These are phyloP conservation scores for Dicaeum eximium DNA, from an alignment of 2,113 vertebrate genomes.

Conservation along the genomic window DNA sequence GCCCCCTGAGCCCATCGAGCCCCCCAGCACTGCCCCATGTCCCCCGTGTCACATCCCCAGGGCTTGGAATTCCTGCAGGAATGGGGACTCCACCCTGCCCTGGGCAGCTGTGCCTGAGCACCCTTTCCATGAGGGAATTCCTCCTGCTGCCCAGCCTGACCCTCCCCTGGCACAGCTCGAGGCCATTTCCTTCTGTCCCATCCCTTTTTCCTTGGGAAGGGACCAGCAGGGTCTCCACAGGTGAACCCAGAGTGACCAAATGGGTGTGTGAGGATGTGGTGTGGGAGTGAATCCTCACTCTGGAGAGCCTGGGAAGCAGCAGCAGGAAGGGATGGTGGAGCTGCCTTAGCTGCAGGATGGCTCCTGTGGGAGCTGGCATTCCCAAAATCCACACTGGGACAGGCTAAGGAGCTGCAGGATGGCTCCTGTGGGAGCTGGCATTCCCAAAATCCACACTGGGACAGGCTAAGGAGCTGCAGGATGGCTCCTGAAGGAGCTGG, in stretches of 20 bases:
- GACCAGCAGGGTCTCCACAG: rapidly evolving
- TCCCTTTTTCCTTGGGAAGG: neutral
- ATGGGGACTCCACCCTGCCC: neutral
- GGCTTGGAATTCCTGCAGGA: neutral
- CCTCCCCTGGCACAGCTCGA: neutral
- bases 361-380: neutral
- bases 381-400: neutral
- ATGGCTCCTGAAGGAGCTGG: neutral
- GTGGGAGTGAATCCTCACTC: rapidly evolving
- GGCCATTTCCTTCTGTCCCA: rapidly evolving
- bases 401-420: no score
- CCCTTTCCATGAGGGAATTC: neutral
- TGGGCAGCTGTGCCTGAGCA: neutral
- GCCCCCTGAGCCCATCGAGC: rapidly evolving
- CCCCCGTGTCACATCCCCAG: neutral
- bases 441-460: neutral
- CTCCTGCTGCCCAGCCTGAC: neutral
- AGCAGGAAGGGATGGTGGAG: neutral
- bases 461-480: no score
- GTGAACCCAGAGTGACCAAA: neutral
- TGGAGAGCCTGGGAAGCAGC: neutral
- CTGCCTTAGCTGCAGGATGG: neutral
- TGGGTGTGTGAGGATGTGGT: rapidly evolving
- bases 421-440: neutral
- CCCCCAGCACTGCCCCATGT: neutral